Base-by-base conservation (phyloP, 2,113 vertebrate genomes). In the Ceratotherium simum region DNA sequence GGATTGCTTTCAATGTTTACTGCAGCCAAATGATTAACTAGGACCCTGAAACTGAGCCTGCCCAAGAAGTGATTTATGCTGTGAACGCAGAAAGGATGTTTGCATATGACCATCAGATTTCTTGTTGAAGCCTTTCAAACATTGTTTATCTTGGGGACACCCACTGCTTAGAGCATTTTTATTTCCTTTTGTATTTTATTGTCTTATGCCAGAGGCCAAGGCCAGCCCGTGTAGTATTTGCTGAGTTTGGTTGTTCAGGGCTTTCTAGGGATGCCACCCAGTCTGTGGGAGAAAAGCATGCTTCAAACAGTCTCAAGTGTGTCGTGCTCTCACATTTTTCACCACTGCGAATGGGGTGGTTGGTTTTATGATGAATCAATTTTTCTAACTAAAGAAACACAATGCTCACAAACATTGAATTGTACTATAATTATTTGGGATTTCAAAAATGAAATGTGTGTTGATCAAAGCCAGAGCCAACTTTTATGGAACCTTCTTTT, bases 51-150 rank as follows among this genome's bases (percentile, higher is more conserved):
- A 97, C 72, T 64, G 46, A 80, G 56, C 98, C 96, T 81, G 17
- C 94, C 85, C 84, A 97, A 65, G 94, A 98, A 69, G 82, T 97
- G 97, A 98, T 98, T 98, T 98, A 96, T 96, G 76, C 80, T 89
- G n/a, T 62, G 95, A 96, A 95, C 80, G 79, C 73, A 91, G 78
- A 97, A 81, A 97, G 95, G 87, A 4, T 95, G 96, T 98, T 98
- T 98, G 98, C 98, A 95, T 95, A 80, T 92, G 91, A 48, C 95
- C n/a, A 92, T 39, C 1, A 8, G 87, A 70, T 60, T 97, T 89
- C 89, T 98, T 96, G 95, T 89, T 95, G 95, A 97, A 93, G 65
- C 75, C 95, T 96, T 97, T 70, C 86, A 95, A 70, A 70, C 90
- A 29, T 42, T 97, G 93, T 98, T 98, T 96, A 94, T 97, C 96